phyloP scores from a whole-genome alignment of 2,113 vertebrate genomes.

The Tenrec ecaudatus region DNA sequence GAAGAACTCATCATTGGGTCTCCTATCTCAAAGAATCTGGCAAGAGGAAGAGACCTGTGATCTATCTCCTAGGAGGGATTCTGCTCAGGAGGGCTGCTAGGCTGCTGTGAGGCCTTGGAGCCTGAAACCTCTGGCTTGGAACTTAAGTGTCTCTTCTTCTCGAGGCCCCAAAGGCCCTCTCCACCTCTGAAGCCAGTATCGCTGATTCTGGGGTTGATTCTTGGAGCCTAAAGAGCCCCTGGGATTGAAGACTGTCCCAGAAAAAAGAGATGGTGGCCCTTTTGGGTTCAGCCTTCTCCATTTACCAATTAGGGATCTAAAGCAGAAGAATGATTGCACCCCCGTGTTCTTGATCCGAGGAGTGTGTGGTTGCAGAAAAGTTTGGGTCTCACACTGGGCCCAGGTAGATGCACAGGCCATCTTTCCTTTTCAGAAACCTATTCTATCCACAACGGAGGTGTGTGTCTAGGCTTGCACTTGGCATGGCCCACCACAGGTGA shows the following conservation, averaged over 20 bases:
- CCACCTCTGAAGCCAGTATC: not conserved
- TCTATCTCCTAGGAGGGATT: not conserved
- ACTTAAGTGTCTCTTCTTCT: conserved; percentile 12
- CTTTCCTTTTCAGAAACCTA: not conserved
- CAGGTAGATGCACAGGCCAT: not conserved
- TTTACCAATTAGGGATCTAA: conserved; percentile 48
- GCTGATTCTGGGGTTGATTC: not conserved
- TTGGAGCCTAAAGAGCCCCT: not conserved
- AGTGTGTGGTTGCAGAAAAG: not conserved
- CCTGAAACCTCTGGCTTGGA: conserved; percentile 23
- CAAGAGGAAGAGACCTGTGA: not conserved
- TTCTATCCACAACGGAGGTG: not conserved
- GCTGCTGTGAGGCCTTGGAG: not conserved
- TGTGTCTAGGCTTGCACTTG: not conserved
- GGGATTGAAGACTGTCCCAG: not conserved
- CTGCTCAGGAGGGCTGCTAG: not conserved
- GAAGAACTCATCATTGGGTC: not conserved
- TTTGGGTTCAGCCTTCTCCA: not conserved
- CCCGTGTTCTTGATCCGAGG: not conserved
- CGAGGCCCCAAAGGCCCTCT: not conserved
- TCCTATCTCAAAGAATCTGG: not conserved
- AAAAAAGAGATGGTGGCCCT: conserved; percentile 9
- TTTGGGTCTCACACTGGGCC: not conserved
- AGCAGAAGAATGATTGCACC: not conserved
- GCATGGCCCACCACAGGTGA: conserved; percentile 31